These are phyloP conservation scores for Orthonyx spaldingii DNA, from an alignment of 2,113 vertebrate genomes.

Conservation along the genomic window DNA sequence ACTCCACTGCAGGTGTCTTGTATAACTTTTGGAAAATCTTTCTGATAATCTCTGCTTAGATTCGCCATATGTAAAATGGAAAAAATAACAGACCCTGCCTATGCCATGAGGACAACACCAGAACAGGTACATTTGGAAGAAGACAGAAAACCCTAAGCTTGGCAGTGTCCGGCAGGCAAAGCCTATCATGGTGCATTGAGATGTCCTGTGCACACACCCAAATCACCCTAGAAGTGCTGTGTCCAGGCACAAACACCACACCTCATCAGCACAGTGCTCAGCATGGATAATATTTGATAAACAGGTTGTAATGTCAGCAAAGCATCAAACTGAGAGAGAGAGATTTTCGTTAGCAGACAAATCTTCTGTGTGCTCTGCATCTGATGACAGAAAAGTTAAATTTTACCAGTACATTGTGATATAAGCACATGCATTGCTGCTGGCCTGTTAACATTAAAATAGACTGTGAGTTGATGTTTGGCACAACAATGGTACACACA, in stretches of 20 bases:
- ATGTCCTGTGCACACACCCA: not conserved
- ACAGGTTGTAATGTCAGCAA: not conserved
- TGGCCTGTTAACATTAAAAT: not conserved
- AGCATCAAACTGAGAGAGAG: not conserved
- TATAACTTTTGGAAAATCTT: not conserved
- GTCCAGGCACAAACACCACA: too few species aligned
- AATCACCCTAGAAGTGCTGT: not conserved
- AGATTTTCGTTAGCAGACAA: not conserved
- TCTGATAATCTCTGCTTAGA: not conserved
- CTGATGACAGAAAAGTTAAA: not conserved
- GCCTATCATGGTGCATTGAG: not conserved
- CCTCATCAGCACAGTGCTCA: not conserved
- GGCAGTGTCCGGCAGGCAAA: not conserved
- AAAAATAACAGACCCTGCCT: not conserved
- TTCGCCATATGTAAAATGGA: not conserved
- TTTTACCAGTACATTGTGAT: rapidly evolving
- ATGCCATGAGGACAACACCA: not conserved
- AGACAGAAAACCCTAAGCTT: not conserved
- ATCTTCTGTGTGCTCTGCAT: not conserved
- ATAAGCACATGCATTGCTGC: not conserved
- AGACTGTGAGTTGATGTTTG: not conserved
- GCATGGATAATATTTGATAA: not conserved
- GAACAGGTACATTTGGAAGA: not conserved
- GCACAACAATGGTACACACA: not conserved
- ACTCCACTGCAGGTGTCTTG: not conserved